Conservation (phyloP, 2,888 invertebrate species). For the Alentia gelatinosa region DNA sequence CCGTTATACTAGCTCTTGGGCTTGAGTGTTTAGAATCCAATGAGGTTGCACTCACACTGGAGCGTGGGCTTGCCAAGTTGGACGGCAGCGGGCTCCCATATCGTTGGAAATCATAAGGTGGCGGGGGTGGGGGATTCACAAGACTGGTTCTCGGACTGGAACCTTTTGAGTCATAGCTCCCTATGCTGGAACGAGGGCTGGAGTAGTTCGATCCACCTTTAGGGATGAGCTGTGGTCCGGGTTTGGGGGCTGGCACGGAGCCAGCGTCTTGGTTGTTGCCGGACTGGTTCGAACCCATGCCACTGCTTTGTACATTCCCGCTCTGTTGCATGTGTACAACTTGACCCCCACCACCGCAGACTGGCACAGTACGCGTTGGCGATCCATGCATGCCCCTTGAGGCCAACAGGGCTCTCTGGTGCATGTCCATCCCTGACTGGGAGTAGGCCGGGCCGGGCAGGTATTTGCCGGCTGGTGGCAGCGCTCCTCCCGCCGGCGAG, state of each 20-base stretch:
- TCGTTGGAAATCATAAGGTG: slow-evolving; percentile 60
- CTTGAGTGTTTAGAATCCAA: slow-evolving; percentile 82
- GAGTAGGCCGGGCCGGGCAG: not conserved
- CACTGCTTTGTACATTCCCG: not conserved
- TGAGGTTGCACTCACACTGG: slow-evolving; percentile 81
- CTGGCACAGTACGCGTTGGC: not conserved
- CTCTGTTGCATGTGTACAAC: not conserved
- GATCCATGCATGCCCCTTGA: slow-evolving; percentile 12
- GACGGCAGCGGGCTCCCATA: slow-evolving; percentile 62
- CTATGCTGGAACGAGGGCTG: slow-evolving; percentile 62
- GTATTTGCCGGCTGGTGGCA: slow-evolving; percentile 7
- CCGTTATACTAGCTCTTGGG: slow-evolving; percentile 78
- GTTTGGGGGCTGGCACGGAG: slow-evolving; percentile 45
- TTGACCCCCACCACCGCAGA: not conserved
- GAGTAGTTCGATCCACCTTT: slow-evolving; percentile 58
- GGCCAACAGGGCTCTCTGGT: slow-evolving; percentile 5
- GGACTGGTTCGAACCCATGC: not conserved
- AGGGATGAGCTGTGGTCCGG: slow-evolving; percentile 49
- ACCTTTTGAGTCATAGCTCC: slow-evolving; percentile 64
- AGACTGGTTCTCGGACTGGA: slow-evolving; percentile 60
- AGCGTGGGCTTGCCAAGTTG: slow-evolving; percentile 63
- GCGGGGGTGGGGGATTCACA: slow-evolving; percentile 59
- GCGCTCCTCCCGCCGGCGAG: not conserved
- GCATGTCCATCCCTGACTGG: not conserved
- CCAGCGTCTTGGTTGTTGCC: not conserved